A percentile compares a stretch with the other conserved stretches of the same genome.
These are phyloP conservation scores for Synergus umbraculus DNA, from an alignment of 2,888 invertebrate species.

Conservation along the genomic window DNA sequence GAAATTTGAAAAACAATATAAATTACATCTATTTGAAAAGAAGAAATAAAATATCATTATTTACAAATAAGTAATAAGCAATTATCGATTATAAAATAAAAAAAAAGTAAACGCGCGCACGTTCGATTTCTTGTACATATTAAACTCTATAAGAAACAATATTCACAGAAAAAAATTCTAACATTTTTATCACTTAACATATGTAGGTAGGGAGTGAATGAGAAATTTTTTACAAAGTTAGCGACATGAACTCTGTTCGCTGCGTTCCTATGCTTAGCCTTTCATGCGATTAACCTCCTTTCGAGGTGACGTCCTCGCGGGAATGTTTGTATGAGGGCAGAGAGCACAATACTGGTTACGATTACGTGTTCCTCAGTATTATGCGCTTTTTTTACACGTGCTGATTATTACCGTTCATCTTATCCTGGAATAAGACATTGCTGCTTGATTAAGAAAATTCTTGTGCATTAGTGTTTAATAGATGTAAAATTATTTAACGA, in stretches of 20 bases:
- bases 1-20: too few relatives aligned
- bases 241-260: constrained; percentile 46
- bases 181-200: background rate
- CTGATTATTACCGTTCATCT: constrained; percentile 7
- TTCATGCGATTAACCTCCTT: constrained; percentile 69
- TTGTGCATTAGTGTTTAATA: too few relatives aligned
- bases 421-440: background rate
- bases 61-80: too few relatives aligned
- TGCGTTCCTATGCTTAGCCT: constrained; percentile 50
- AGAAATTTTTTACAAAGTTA: constrained; percentile 11
- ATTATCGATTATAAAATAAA: too few relatives aligned
- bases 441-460: background rate
- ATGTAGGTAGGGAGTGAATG: background rate
- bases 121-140: too few relatives aligned
- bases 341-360: constrained; percentile 55
- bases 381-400: constrained; percentile 3
- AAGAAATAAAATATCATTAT: too few relatives aligned
- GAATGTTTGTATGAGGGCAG: constrained; percentile 61
- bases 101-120: too few relatives aligned
- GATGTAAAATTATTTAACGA: too few relatives aligned
- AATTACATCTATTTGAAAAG: too few relatives aligned
- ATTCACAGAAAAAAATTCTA: background rate
- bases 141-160: too few relatives aligned
- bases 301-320: constrained; percentile 68
- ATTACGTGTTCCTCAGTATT: constrained; percentile 45